Evolutionary conservation across 2,888 invertebrate species (phyloP), one percentile per base, ranked within the genome.

Genomic region (Synergus umbraculus): DNA sequence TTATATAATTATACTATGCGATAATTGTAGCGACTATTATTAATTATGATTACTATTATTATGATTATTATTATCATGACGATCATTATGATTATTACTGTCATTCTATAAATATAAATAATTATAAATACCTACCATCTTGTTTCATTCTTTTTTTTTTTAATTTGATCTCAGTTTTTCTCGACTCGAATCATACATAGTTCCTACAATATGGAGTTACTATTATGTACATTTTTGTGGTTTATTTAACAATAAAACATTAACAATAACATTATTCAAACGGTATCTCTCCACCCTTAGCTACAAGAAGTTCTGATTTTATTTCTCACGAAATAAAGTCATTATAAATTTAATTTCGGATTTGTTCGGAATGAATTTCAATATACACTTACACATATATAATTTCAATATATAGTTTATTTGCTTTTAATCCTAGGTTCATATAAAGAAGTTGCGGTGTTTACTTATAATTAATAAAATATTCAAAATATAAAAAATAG

Each of bases 41-140:
- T 85, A 86, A 87, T 88, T 87, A 87, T 88, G 83, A 86, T 85
- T 86, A 92, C 94, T 94, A 89, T 95, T 94, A 80, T 94, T 94
- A 84, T 94, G 85, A 63, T 94, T 94, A 89, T 95, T 94, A 80
- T 94, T 85, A 63, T 94, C 93, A 77, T 9, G 93, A 94, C 88
- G 93, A 94, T 49, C 94, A 89, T 83, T 94, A 87, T 86, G 81
- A 83, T 86, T 83, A 85, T 86, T 87, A 87, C 84, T 83, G 85
- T 89, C 88, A 87, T 88, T 87, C 86, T 88, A 88, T 87, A 86
- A 87, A 87, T 88, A 88, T 89, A 88, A 89, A 88, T 88, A 87
- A 87, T 86, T 86, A 88, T 85, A 85, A 86, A 87, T 85, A 85
- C 82, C 83, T 86, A 86, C 83, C 82, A 84, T 87, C 86, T 85